Conservation (phyloP, 2,113 vertebrate species). For the Orycteropus afer region DNA sequence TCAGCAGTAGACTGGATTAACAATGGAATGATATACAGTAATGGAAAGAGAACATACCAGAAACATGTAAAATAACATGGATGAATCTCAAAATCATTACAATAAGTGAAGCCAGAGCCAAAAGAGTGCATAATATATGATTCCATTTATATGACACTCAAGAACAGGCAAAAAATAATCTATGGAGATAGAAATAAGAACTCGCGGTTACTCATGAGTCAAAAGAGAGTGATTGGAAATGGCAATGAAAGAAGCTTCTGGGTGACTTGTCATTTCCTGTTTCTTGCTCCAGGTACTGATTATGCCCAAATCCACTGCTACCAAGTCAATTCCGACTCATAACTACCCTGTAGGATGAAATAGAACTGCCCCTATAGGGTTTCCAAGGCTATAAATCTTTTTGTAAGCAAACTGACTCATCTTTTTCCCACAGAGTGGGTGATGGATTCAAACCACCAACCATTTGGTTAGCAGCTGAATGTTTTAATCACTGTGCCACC, state of each 20-base stretch:
- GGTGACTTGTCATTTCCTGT: not conserved
- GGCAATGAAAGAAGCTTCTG: not conserved
- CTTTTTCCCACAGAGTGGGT: too few relatives aligned
- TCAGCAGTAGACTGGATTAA: not conserved
- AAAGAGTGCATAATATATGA: conserved; percentile 2
- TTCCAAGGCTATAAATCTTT: too few relatives aligned
- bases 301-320: too few relatives aligned
- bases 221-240: not conserved
- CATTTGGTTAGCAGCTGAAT: too few relatives aligned
- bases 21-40: not conserved
- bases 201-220: not conserved
- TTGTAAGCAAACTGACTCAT: too few relatives aligned
- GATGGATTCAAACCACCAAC: too few relatives aligned
- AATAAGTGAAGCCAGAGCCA: not conserved
- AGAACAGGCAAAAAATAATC: conserved; percentile 14
- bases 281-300: conserved; percentile 2
- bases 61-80: not conserved
- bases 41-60: not conserved
- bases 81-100: not conserved
- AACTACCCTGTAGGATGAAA: too few relatives aligned
- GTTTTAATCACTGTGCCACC: too few relatives aligned
- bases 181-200: conserved; percentile 14
- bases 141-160: too few relatives aligned
- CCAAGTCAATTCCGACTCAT: too few relatives aligned
- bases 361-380: too few relatives aligned